Percentiles rank a stretch among this genome's conserved stretches.
These are phyloP conservation scores for Girardinichthys multiradiatus DNA, from an alignment of 2,113 vertebrate species.

Conservation along the genomic window DNA sequence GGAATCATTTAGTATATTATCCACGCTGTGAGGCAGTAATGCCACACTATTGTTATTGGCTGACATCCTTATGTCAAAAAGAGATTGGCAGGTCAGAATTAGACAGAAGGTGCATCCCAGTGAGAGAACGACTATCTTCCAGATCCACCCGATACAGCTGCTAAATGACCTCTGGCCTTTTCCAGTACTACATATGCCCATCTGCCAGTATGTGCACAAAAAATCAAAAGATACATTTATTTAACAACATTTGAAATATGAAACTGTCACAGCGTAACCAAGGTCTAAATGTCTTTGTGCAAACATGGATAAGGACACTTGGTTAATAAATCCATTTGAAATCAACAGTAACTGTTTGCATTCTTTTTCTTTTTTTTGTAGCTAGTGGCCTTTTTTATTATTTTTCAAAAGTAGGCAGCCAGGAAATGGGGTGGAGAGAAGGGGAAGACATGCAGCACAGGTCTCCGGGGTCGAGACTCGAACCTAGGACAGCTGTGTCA, in stretches of 20 bases:
- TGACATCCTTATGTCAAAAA: conserved; percentile 47
- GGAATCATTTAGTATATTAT: conserved; percentile 29
- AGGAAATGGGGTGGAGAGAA: no score
- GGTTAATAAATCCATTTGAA: conserved; percentile 14
- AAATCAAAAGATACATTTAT: background rate
- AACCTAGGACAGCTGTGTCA: no score
- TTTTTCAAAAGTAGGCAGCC: no score
- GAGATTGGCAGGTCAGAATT: conserved; percentile 33
- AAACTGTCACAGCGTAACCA: no score
- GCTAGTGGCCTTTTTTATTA: no score
- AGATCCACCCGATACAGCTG: conserved; percentile 29
- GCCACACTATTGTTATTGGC: conserved; percentile 50
- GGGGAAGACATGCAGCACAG: no score
- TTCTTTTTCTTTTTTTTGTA: no score
- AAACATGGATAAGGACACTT: background rate
- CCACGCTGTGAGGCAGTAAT: conserved; percentile 13
- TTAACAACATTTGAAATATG: background rate
- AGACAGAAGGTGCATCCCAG: conserved; percentile 23
- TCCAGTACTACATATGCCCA: background rate
- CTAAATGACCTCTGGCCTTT: conserved; percentile 46
- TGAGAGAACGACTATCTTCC: conserved; percentile 8
- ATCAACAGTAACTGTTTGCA: conserved; percentile 33
- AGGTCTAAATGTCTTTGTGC: no score
- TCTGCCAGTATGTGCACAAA: background rate
- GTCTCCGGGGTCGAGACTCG: no score